These are phyloP conservation scores for Pachymerium ferrugineum DNA, from an alignment of 2,888 invertebrate genomes.

Conservation along the genomic window DNA sequence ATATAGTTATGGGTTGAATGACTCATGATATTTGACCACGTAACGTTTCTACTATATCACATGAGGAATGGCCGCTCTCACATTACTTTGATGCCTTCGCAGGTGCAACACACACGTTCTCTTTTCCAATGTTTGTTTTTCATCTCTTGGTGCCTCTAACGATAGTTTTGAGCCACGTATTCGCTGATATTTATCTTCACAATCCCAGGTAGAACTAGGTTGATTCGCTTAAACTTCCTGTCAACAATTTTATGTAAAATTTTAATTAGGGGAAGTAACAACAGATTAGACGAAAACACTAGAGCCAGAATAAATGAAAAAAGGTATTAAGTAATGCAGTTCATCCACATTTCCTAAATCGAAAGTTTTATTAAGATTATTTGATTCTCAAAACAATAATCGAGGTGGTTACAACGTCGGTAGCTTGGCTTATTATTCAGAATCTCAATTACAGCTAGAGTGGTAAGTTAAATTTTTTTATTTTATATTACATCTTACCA, in stretches of 20 bases:
- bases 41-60: too few relatives aligned
- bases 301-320: conserved; percentile 44
- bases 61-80: too few relatives aligned
- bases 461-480: conserved; percentile 42
- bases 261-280: conserved; percentile 40
- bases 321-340: conserved; percentile 40
- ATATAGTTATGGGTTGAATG: too few relatives aligned
- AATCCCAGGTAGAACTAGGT: neutral
- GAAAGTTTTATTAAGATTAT: conserved; percentile 40
- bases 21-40: too few relatives aligned
- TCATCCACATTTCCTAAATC: neutral
- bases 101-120: too few relatives aligned
- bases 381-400: conserved; percentile 48
- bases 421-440: conserved; percentile 44
- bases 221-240: neutral
- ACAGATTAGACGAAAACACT: conserved; percentile 44
- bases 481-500: too few relatives aligned
- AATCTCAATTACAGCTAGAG: conserved; percentile 45
- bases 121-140: too few relatives aligned
- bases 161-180: neutral
- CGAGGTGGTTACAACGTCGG: conserved; percentile 49
- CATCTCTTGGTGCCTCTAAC: neutral
- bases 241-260: neutral
- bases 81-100: too few relatives aligned
- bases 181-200: neutral